Percentiles rank a stretch among this genome's conserved stretches.
phyloP scores from a whole-genome alignment of 1,140 invertebrate genomes.

The Pararge aegeria region DNA sequence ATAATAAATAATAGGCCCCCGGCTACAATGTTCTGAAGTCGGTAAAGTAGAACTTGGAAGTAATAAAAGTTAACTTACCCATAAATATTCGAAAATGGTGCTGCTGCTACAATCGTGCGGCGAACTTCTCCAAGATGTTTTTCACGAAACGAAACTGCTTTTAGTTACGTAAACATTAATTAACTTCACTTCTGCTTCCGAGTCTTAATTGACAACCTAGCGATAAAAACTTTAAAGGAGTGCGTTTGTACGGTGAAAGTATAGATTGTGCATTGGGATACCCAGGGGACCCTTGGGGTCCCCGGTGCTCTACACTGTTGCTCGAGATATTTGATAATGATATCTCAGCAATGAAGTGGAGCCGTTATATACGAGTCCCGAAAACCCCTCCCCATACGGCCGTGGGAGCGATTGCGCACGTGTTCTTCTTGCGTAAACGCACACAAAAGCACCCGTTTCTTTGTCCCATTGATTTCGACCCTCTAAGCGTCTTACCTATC shows the following conservation, averaged over 20 bases:
- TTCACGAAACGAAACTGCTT: conserved; percentile 41
- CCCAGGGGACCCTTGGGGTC: conserved; percentile 51
- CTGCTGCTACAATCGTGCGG: conserved; percentile 32
- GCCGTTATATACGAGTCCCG: conserved; percentile 61
- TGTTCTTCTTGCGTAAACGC: conserved; percentile 68
- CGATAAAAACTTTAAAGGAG: conserved; percentile 37
- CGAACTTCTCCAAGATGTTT: conserved; percentile 43
- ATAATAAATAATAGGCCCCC: conserved; percentile 23
- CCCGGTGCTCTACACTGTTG: conserved; percentile 55
- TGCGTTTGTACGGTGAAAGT: conserved; percentile 31
- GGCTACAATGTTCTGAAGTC: conserved; percentile 9
- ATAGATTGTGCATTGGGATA: not conserved
- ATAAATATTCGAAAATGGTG: conserved; percentile 40
- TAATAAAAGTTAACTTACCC: conserved; percentile 47
- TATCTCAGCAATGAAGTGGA: conserved; percentile 22
- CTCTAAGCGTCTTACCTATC: conserved; percentile 72
- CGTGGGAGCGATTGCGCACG: conserved; percentile 71
- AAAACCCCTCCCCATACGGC: conserved; percentile 49
- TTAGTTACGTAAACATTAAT: conserved; percentile 52
- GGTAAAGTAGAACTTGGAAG: conserved; percentile 30
- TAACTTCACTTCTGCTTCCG: conserved; percentile 48
- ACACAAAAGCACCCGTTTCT: conserved; percentile 67
- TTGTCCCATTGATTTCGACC: conserved; percentile 66
- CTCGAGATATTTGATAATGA: conserved; percentile 55
- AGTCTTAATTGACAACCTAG: conserved; percentile 58